Evolutionary conservation across 2,113 vertebrate species (phyloP).

Genomic region (Lepus timidus): DNA sequence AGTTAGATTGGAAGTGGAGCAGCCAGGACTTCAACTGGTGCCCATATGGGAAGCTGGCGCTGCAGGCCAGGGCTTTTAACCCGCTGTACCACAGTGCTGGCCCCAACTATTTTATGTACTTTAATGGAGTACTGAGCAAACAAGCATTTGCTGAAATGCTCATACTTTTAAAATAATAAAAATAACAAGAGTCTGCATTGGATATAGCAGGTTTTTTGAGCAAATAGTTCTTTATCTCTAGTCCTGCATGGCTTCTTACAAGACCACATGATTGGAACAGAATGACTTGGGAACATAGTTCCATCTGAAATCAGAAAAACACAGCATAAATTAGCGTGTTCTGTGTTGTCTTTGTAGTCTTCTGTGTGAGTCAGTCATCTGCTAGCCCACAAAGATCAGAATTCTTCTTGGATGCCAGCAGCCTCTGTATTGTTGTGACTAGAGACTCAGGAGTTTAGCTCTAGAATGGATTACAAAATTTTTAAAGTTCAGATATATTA

Average conservation of each 20-base stretch:
- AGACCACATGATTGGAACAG: conserved; percentile 58
- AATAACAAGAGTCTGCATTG: conserved; percentile 34
- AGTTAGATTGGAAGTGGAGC: too few relatives aligned
- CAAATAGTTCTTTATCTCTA: conserved; percentile 45
- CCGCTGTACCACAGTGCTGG: too few relatives aligned
- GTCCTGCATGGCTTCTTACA: conserved; percentile 44
- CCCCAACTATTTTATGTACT: conserved; percentile 26
- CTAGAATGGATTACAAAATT: conserved; percentile 55
- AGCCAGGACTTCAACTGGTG: too few relatives aligned
- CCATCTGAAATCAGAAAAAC: conserved; percentile 68
- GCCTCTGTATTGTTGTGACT: conserved; percentile 42
- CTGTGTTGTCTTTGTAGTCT: conserved; percentile 68
- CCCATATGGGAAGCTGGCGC: too few relatives aligned
- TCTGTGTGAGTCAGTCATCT: conserved; percentile 58
- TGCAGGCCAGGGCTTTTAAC: too few relatives aligned
- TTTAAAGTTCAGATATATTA: conserved; percentile 55
- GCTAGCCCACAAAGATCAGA: conserved; percentile 61
- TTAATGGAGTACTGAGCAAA: conserved; percentile 47
- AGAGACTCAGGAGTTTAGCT: conserved; percentile 62
- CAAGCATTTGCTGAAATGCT: conserved; percentile 61
- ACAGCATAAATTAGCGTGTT: conserved; percentile 68
- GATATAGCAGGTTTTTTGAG: background rate
- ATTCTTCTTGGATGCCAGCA: conserved; percentile 62
- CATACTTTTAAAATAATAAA: conserved; percentile 37
- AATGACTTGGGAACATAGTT: conserved; percentile 72